Conservation (phyloP, 2,888 invertebrate species). For the Gymnosoma rotundatum region DNA sequence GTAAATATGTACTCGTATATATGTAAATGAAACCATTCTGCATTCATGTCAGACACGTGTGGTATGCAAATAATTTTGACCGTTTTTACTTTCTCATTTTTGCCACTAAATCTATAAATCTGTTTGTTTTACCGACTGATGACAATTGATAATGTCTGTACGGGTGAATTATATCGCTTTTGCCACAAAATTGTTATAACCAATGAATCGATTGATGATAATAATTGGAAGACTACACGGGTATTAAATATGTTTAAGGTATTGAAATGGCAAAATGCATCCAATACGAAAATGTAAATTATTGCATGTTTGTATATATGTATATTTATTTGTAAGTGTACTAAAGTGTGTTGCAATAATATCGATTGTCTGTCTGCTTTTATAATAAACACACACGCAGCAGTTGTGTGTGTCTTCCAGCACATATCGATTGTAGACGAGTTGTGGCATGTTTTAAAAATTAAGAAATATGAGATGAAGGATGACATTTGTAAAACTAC, state of each 20-base stretch:
- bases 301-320: neutral
- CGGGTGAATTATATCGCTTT: constrained; percentile 3
- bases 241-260: constrained; percentile 42
- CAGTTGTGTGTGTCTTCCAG: neutral
- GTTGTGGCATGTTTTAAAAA: constrained; percentile 62
- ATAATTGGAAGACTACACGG: constrained; percentile 28
- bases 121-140: constrained; percentile 47
- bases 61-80: constrained; percentile 22
- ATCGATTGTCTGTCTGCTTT: constrained; percentile 29
- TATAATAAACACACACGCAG: neutral
- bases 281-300: constrained; percentile 15
- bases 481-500: constrained; percentile 56
- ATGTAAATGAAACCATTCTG: neutral
- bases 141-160: constrained; percentile 50
- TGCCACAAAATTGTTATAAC: constrained; percentile 49
- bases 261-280: constrained; percentile 22
- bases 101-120: constrained; percentile 35
- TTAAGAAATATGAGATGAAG: constrained; percentile 24
- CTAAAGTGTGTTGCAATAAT: constrained; percentile 42
- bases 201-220: constrained; percentile 39
- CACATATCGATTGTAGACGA: constrained; percentile 44
- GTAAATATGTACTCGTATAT: too few species aligned
- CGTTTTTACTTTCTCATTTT: neutral
- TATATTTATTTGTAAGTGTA: neutral
- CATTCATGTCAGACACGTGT: constrained; percentile 16